Evolutionary conservation across 2,888 invertebrate genomes (phyloP).

Genomic region (Macrosiphum euphorbiae): DNA sequence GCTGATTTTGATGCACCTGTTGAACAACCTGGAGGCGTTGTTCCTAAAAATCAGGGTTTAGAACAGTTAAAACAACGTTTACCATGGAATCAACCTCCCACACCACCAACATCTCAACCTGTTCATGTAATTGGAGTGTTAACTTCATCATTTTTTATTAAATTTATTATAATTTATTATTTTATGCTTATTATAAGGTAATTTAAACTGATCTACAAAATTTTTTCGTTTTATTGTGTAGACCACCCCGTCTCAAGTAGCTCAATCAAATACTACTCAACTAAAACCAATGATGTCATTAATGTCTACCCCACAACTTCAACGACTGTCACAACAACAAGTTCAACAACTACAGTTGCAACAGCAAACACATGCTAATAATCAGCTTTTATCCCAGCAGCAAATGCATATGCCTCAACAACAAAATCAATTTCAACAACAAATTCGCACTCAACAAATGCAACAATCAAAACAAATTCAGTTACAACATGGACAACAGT

Average conservation of each 20-base stretch:
- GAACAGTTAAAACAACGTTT: slow-evolving; percentile 82
- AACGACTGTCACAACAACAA: slow-evolving; percentile 61
- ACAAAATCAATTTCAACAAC: slow-evolving; percentile 68
- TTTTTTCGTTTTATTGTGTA: slow-evolving; percentile 1
- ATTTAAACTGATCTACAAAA: not conserved
- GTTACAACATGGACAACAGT: slow-evolving; percentile 68
- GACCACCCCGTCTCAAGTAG: slow-evolving; percentile 66
- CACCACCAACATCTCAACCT: slow-evolving; percentile 69
- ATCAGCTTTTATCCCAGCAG: slow-evolving; percentile 65
- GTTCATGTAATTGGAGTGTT: slow-evolving; percentile 30
- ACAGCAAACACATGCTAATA: slow-evolving; percentile 60
- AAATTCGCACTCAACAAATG: slow-evolving; percentile 73
- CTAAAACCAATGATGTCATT: slow-evolving; percentile 59
- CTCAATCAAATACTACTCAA: slow-evolving; percentile 66
- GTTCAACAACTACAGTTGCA: slow-evolving; percentile 57
- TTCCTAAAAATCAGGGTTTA: slow-evolving; percentile 75
- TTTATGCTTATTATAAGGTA: not conserved
- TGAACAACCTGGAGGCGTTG: slow-evolving; percentile 58
- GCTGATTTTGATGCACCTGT: slow-evolving; percentile 67
- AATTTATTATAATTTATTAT: not conserved
- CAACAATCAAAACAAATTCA: slow-evolving; percentile 68
- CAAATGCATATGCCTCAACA: slow-evolving; percentile 69
- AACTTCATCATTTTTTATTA: not conserved
- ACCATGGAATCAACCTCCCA: slow-evolving; percentile 82
- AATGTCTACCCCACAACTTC: slow-evolving; percentile 61